These are phyloP conservation scores for Tragelaphus eurycerus DNA, from an alignment of 2,797 vertebrate species.

Conservation along the genomic window DNA sequence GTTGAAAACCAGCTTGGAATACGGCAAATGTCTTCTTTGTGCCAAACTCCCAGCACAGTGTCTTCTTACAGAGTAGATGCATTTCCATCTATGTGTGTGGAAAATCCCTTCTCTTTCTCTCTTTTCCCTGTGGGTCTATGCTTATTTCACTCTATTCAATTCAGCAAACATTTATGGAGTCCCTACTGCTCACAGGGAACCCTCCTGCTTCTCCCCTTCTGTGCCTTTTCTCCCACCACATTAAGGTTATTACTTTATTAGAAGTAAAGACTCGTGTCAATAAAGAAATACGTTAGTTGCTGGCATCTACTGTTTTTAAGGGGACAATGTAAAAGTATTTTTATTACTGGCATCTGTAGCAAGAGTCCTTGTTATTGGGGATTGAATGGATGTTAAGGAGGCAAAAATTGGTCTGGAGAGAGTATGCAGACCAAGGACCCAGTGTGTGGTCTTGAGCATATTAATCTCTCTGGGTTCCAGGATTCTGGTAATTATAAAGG, in stretches of 20 bases:
- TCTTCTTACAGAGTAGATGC: not conserved
- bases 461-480: not conserved
- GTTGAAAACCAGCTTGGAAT: conserved; percentile 33
- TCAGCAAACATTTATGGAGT: not conserved
- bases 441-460: not conserved
- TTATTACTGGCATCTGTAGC: not conserved
- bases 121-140: not conserved
- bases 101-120: not conserved
- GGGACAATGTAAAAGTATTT: not conserved
- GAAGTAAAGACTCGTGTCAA: not conserved
- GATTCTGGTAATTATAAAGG: not conserved
- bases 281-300: not conserved
- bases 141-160: not conserved
- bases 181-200: conserved; percentile 2
- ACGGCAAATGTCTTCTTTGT: conserved; percentile 43
- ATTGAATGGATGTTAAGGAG: not conserved
- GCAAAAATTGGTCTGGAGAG: not conserved
- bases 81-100: not conserved
- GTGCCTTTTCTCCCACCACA: not conserved
- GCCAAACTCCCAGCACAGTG: not conserved
- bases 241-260: not conserved
- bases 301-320: not conserved
- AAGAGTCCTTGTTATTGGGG: not conserved
- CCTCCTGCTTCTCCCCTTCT: not conserved
- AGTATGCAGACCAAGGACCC: not conserved